Conservation (phyloP, 1,140 invertebrate species). For the Papilio xuthus region DNA sequence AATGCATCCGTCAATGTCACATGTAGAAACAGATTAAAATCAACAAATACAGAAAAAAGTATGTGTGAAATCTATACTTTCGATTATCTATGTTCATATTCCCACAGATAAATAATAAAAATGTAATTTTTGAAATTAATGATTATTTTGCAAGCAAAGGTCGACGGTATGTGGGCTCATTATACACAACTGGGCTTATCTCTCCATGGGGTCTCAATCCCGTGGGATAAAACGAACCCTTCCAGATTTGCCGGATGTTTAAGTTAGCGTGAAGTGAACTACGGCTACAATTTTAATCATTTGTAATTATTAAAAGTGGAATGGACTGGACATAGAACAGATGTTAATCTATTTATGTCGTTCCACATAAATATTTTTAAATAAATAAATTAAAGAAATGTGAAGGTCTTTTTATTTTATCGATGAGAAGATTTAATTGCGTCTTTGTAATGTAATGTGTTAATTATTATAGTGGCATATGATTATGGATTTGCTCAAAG, state of each 20-base stretch:
- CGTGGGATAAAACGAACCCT: constrained; percentile 73
- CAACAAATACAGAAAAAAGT: background rate
- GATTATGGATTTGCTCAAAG: background rate
- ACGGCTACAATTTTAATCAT: constrained; percentile 27
- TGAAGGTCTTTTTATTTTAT: background rate
- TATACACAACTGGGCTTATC: constrained; percentile 68
- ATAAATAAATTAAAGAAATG: background rate
- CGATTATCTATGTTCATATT: background rate
- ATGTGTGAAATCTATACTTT: background rate
- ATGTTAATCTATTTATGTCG: background rate
- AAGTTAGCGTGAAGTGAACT: constrained; percentile 35
- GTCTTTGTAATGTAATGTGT: background rate
- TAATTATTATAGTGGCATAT: background rate
- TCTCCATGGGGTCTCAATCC: constrained; percentile 73
- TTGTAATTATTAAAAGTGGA: constrained; percentile 25
- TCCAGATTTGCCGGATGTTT: constrained; percentile 60
- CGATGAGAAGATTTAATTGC: background rate
- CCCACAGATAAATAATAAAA: constrained; percentile 35
- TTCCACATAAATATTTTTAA: background rate
- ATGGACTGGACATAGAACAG: constrained; percentile 21
- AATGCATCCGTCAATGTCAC: background rate
- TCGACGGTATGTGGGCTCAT: constrained; percentile 74
- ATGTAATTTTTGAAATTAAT: constrained; percentile 49
- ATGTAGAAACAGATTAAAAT: constrained; percentile 8
- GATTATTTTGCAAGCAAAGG: constrained; percentile 61